Evolutionary conservation across 2,113 vertebrate genomes (phyloP).

Genomic region (Esox niger): DNA sequence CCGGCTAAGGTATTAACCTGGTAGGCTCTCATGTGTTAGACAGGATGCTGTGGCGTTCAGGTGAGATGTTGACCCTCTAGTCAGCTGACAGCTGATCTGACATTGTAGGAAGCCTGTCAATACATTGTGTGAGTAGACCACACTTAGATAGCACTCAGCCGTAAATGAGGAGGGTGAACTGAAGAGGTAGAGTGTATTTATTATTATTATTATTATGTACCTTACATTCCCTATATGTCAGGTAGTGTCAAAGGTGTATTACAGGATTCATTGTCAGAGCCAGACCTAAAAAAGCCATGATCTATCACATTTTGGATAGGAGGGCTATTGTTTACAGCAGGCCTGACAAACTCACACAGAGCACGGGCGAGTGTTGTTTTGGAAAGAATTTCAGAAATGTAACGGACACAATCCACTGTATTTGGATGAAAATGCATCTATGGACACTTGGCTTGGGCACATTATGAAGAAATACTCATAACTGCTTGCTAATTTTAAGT

Average conservation of each 20-base stretch:
- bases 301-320: neutral
- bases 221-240: neutral
- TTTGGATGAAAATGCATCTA: too few relatives aligned
- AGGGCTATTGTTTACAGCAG: neutral
- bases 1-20: slow-evolving; percentile 55
- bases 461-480: too few relatives aligned
- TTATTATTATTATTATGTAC: too few relatives aligned
- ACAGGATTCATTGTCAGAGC: neutral
- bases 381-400: slow-evolving; percentile 14
- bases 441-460: too few relatives aligned
- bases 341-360: neutral
- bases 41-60: slow-evolving; percentile 22
- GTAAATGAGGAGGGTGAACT: too few relatives aligned
- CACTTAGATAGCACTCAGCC: neutral
- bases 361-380: neutral
- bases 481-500: too few relatives aligned
- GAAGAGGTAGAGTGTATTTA: neutral
- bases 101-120: neutral
- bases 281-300: neutral
- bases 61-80: slow-evolving; percentile 5
- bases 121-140: neutral
- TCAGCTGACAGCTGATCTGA: neutral
- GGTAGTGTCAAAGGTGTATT: neutral
- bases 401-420: slow-evolving; percentile 68
- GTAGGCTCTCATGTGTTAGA: slow-evolving; percentile 53